phyloP scores from a whole-genome alignment of 2,797 vertebrate genomes.

The Diceros bicornis region DNA sequence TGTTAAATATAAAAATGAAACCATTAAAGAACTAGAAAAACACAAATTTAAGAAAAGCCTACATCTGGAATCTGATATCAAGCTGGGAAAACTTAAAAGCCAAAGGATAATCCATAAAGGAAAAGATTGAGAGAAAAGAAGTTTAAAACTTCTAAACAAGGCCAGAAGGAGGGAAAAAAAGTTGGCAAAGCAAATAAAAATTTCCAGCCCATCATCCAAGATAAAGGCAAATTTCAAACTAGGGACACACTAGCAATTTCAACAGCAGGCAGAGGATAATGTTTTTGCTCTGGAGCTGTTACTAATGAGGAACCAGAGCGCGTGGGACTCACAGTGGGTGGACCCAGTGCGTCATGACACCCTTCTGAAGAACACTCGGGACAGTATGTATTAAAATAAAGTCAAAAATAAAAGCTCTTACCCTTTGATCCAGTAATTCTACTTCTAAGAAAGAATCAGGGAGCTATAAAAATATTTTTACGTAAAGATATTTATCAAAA shows the following conservation, averaged over 20 bases:
- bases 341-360: background rate
- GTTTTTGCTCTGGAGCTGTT: rapidly evolving
- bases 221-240: background rate
- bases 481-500: too few species aligned
- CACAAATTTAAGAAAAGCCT: constrained; percentile 18
- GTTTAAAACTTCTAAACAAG: constrained; percentile 5
- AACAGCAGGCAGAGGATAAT: background rate
- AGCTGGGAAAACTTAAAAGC: constrained; percentile 16
- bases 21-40: background rate
- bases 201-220: constrained; percentile 31
- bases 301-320: background rate
- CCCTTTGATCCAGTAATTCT: background rate
- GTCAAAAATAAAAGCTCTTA: background rate
- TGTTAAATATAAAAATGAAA: constrained; percentile 2
- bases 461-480: background rate
- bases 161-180: background rate
- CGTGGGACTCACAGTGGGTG: rapidly evolving
- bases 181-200: background rate
- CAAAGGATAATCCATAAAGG: background rate
- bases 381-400: background rate
- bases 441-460: background rate
- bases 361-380: background rate
- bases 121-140: background rate
- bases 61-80: background rate
- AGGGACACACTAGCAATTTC: background rate